These are phyloP conservation scores for Dendroctonus ponderosae DNA, from an alignment of 1,140 invertebrate genomes.

Conservation along the genomic window DNA sequence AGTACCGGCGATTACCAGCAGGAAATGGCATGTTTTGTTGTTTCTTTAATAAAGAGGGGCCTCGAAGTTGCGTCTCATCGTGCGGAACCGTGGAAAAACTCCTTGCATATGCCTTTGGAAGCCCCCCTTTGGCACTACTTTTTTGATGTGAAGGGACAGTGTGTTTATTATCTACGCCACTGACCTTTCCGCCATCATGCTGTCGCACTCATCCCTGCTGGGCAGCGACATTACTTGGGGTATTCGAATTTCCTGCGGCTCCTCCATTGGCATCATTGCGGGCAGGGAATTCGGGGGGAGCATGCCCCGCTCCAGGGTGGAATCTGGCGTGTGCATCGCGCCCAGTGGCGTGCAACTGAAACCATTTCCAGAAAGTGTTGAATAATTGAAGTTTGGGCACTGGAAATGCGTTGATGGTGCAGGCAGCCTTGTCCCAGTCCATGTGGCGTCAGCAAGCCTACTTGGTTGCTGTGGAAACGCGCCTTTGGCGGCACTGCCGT, in stretches of 20 bases:
- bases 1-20: not conserved
- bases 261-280: slow-evolving; percentile 3
- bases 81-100: not conserved
- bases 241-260: not conserved
- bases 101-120: not conserved
- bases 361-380: not conserved
- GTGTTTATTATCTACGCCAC: not conserved
- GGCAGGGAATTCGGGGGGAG: slow-evolving; percentile 36
- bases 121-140: not conserved
- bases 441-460: not conserved
- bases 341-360: not conserved
- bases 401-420: not conserved
- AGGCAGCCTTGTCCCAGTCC: not conserved
- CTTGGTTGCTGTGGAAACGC: not conserved
- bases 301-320: slow-evolving; percentile 44
- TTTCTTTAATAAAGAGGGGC: not conserved
- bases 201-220: slow-evolving; percentile 41
- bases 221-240: slow-evolving; percentile 33
- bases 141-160: not conserved
- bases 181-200: slow-evolving; percentile 22
- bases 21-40: not conserved
- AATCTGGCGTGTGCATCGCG: slow-evolving; percentile 47
- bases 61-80: not conserved
- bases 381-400: not conserved
- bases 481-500: too few species aligned